phyloP scores from a whole-genome alignment of 2,888 invertebrate genomes.

The Cylloceria caligata region DNA sequence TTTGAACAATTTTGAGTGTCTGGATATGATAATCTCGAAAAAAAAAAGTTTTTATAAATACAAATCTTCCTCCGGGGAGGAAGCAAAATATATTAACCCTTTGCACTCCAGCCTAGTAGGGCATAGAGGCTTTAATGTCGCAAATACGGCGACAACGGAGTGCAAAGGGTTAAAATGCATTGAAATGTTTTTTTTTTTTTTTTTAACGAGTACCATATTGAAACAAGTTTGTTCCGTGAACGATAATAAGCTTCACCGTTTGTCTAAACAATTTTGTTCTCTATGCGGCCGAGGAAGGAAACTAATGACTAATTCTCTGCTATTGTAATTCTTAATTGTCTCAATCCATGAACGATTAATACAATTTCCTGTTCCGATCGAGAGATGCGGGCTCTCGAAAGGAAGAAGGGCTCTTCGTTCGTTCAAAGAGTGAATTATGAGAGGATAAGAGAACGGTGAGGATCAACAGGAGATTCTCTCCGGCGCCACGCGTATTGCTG shows the following conservation, averaged over 20 bases:
- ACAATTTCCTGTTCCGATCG: conserved; percentile 9
- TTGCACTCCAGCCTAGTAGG: too few relatives aligned
- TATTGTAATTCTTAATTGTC: neutral
- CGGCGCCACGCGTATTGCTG: conserved; percentile 69
- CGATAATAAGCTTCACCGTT: neutral
- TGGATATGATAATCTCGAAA: too few relatives aligned
- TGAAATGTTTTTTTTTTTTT: too few relatives aligned
- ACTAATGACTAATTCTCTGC: neutral
- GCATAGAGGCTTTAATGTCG: too few relatives aligned
- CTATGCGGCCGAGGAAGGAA: neutral
- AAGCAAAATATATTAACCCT: too few relatives aligned
- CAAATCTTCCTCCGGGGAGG: too few relatives aligned
- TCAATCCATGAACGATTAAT: conserved; percentile 3
- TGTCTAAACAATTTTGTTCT: neutral
- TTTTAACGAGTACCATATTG: neutral
- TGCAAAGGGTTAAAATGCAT: too few relatives aligned
- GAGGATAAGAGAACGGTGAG: neutral
- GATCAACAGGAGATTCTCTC: conserved; percentile 15
- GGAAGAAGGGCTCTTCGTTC: neutral
- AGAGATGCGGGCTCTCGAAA: conserved; percentile 1
- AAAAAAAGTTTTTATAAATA: too few relatives aligned
- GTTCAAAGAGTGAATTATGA: conserved; percentile 1
- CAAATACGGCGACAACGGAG: too few relatives aligned
- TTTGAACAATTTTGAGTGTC: too few relatives aligned
- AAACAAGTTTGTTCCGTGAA: neutral